Base-by-base conservation (phyloP, 2,113 vertebrate species). In the Bombycilla garrulus region DNA sequence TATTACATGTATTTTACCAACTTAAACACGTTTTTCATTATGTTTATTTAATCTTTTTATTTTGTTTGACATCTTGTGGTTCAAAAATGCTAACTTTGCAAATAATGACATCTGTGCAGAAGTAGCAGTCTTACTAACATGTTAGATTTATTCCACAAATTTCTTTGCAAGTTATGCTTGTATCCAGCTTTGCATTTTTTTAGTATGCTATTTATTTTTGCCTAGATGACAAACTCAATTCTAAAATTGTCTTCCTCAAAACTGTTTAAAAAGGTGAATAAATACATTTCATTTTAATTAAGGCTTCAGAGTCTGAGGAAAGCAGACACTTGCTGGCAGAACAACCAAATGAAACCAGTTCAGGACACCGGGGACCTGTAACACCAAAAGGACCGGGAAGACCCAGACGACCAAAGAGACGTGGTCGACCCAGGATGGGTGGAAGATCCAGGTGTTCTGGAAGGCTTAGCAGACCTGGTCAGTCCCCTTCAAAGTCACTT, bases 311-410 rank as follows among this genome's bases (percentile, higher is more conserved):
- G 42, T 78, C 72, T 88, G 31, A 44, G 51, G 95, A 94, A 85
- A 71, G 20, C 76, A 96, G 88, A 61, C 91, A 47, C 21, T 50
- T 66, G 6, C 29, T 73, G 90, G 73, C 83, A 57, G 96, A 94
- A 79, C 76, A 88, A 60, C 92, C 95, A 76, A 92, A 69, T 16
- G 92, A 88, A 69, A 87, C 9, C 54, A 47, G 8, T 40, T 86
- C 94, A 54, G 92, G 93, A 50, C 65, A 25, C 29, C 13, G 8
- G 36, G 92, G 66, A 73, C 79, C 97, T 3, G 16, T 87, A 38
- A 88, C 96, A 51, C 96, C 97, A 23, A 96, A 98, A 31, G 98
- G 98, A 61, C 98, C 97, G 3, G 98, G 98, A 38, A 96, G 98
- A 72, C 96, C 96, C 56, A 83, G 95, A 26, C 94, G 93, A 62